Percentiles rank a stretch among this genome's conserved stretches.
These are phyloP conservation scores for Anser cygnoides DNA, from an alignment of 2,113 vertebrate genomes.

Conservation along the genomic window DNA sequence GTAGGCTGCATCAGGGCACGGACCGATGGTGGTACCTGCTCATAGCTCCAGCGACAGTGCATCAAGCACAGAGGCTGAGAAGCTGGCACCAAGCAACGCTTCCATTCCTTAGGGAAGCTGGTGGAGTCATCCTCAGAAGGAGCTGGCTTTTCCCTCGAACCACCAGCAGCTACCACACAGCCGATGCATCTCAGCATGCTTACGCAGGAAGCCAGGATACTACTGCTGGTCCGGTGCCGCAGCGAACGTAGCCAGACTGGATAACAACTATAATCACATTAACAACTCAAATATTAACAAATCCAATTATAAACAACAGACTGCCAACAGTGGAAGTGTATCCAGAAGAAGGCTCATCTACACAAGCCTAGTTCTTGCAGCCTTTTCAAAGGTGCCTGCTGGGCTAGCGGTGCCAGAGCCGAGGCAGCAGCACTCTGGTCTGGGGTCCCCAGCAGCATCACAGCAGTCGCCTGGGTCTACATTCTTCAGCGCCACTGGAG, in stretches of 20 bases:
- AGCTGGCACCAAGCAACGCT: neutral
- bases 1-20: accelerated
- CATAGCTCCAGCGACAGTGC: neutral
- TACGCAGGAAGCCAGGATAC: neutral
- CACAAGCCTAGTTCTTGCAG: neutral
- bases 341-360: neutral
- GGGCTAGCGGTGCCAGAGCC: neutral
- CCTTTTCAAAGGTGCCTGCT: neutral
- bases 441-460: neutral
- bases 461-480: neutral
- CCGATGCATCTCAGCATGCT: neutral
- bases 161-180: neutral
- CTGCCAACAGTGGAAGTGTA: neutral
- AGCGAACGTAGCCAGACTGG: neutral
- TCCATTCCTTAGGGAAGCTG: neutral
- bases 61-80: accelerated
- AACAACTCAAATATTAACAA: neutral
- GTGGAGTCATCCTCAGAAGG: neutral
- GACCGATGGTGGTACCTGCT: neutral
- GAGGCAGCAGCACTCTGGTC: neutral
- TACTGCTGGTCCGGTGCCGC: neutral
- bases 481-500: neutral
- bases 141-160: neutral
- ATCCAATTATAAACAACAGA: neutral
- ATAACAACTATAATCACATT: neutral